A percentile compares a stretch with the other conserved stretches of the same genome.
phyloP scores from a whole-genome alignment of 64 coral and sea anemone species.

The Montipora efflorescens region DNA sequence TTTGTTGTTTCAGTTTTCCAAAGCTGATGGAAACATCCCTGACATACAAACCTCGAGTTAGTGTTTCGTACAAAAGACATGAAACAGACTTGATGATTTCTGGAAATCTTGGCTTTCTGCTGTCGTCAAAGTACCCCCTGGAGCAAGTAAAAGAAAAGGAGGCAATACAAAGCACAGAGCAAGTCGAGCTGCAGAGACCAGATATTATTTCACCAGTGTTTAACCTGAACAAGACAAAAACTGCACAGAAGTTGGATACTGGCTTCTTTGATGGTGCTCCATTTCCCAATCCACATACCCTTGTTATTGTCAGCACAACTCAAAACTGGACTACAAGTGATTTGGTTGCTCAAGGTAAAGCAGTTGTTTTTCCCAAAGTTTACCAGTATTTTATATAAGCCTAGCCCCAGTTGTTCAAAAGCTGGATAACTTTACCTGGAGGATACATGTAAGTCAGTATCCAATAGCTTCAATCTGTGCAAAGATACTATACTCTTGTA shows the following conservation, averaged over 20 bases:
- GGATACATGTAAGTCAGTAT: too few relatives aligned
- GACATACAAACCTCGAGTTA: slow-evolving; percentile 84
- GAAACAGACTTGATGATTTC: slow-evolving; percentile 70
- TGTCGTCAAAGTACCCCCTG: slow-evolving; percentile 82
- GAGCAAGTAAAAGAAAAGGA: slow-evolving; percentile 48
- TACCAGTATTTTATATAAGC: too few relatives aligned
- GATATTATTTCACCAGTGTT: slow-evolving; percentile 96
- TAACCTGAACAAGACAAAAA: slow-evolving; percentile 73
- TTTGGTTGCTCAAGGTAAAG: slow-evolving; percentile 90
- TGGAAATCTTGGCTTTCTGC: slow-evolving; percentile 86
- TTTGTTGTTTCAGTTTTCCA: slow-evolving; percentile 62
- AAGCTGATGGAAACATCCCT: slow-evolving; percentile 77
- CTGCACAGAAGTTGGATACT: slow-evolving; percentile 70
- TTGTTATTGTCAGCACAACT: slow-evolving; percentile 81
- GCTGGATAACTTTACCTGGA: too few relatives aligned
- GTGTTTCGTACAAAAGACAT: slow-evolving; percentile 66
- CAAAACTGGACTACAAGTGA: slow-evolving; percentile 82
- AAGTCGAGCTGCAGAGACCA: slow-evolving; percentile 58
- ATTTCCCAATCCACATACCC: slow-evolving; percentile 85
- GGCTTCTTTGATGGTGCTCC: slow-evolving; percentile 79
- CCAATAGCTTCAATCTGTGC: too few relatives aligned
- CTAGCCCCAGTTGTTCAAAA: too few relatives aligned
- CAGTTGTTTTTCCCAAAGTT: neutral
- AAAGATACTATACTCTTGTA: too few relatives aligned
- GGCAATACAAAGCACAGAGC: slow-evolving; percentile 67